These are phyloP conservation scores for Paralichthys olivaceus DNA, from an alignment of 2,113 vertebrate species.

Conservation along the genomic window DNA sequence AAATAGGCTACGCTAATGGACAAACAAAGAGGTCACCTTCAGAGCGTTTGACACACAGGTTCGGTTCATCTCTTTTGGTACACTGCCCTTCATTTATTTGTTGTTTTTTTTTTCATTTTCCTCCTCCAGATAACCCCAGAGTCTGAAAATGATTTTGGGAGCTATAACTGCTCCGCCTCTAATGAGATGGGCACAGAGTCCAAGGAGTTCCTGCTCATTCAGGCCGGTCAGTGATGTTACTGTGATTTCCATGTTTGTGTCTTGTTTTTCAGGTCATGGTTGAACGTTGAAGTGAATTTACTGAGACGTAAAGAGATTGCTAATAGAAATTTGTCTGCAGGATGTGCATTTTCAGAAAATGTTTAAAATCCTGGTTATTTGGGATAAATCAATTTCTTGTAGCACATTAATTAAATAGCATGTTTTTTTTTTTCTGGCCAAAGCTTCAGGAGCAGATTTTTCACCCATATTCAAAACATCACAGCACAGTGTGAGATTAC, in stretches of 20 bases:
- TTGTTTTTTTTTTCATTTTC: not conserved
- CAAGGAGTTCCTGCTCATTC: conserved; percentile 96
- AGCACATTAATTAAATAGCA: not conserved
- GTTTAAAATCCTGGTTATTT: not conserved
- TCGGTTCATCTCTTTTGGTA: conserved; percentile 56
- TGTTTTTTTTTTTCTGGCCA: not conserved
- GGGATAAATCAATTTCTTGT: not conserved
- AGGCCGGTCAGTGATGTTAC: conserved; percentile 88
- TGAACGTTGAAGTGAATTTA: not conserved
- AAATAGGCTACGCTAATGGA: conserved; percentile 75
- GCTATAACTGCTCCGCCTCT: conserved; percentile 96
- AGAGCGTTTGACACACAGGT: conserved; percentile 57
- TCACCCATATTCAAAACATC: conserved; percentile 25
- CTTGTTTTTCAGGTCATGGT: not conserved
- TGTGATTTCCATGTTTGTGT: conserved; percentile 7
- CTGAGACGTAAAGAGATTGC: too few relatives aligned
- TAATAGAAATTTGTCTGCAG: too few relatives aligned
- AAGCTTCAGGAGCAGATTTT: conserved; percentile 9
- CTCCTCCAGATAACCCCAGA: conserved; percentile 90
- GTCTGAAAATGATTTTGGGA: conserved; percentile 97
- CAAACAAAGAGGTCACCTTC: conserved; percentile 73
- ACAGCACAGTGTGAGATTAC: conserved; percentile 1
- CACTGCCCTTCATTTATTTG: conserved; percentile 45
- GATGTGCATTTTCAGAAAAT: too few relatives aligned
- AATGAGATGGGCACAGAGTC: conserved; percentile 97